phyloP scores from a whole-genome alignment of 2,113 vertebrate species.

The Callospermophilus lateralis region DNA sequence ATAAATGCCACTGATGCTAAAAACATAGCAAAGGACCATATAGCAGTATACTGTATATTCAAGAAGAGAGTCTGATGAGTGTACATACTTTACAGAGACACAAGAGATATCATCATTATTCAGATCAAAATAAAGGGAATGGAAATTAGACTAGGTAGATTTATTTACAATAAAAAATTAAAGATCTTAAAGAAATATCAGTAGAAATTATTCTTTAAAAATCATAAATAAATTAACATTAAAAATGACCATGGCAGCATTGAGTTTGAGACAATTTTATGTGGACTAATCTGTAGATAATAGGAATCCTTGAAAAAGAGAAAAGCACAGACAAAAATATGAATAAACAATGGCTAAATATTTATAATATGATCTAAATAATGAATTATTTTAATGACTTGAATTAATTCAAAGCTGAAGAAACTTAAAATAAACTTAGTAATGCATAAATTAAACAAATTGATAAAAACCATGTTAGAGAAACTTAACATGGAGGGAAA shows the following conservation, averaged over 20 bases:
- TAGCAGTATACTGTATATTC: not conserved
- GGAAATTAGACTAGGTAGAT: not conserved
- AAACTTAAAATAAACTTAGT: not conserved
- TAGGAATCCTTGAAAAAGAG: not conserved
- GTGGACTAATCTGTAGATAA: not conserved
- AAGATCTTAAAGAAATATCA: not conserved
- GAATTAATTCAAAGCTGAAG: not conserved
- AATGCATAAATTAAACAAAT: not conserved
- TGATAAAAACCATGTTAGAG: not conserved
- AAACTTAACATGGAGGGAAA: not conserved
- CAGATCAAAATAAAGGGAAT: not conserved
- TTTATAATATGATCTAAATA: not conserved
- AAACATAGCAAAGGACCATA: not conserved
- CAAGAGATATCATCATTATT: not conserved
- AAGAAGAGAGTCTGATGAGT: not conserved
- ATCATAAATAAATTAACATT: not conserved
- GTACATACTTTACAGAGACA: not conserved
- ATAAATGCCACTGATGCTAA: not conserved
- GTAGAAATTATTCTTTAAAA: not conserved
- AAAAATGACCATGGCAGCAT: not conserved
- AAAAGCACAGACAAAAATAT: not conserved
- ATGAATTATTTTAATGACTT: not conserved
- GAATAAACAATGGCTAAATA: not conserved
- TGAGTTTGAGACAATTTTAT: not conserved
- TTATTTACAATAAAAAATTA: not conserved